Percentiles rank a stretch among this genome's conserved stretches.
phyloP scores from a whole-genome alignment of 1,140 invertebrate species.

The Tetranychus cinnabarinus region DNA sequence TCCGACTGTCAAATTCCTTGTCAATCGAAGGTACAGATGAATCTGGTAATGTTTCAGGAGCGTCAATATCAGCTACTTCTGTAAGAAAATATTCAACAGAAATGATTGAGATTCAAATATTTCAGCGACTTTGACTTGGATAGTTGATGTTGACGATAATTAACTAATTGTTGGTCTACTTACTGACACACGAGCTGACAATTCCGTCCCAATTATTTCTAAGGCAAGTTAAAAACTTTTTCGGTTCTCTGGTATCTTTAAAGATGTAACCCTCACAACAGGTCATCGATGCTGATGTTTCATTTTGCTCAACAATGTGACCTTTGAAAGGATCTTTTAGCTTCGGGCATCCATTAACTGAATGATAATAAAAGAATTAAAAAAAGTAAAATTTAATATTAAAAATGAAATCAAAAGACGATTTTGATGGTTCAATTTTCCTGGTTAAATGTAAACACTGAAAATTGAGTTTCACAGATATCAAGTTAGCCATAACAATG shows the following conservation, averaged over 20 bases:
- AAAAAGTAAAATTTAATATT: not conserved
- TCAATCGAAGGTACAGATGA: too few species aligned
- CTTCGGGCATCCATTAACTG: not conserved
- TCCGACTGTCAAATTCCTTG: too few species aligned
- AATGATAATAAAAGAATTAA: not conserved
- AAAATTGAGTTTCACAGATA: too few species aligned
- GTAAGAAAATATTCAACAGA: too few species aligned
- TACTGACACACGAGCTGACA: not conserved
- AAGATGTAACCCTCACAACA: not conserved
- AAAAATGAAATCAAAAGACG: not conserved
- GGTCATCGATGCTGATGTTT: not conserved
- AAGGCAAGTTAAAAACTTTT: not conserved
- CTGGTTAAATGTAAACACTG: too few species aligned
- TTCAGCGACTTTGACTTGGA: too few species aligned
- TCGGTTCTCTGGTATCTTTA: not conserved
- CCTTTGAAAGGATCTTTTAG: not conserved
- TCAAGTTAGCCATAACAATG: too few species aligned
- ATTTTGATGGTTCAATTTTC: too few species aligned
- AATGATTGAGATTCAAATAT: too few species aligned
- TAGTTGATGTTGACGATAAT: too few species aligned
- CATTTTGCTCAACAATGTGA: not conserved
- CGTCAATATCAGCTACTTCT: too few species aligned
- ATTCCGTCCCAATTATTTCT: not conserved
- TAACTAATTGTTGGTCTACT: not conserved
- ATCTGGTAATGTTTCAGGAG: too few species aligned